Evolutionary conservation across 2,888 invertebrate species (phyloP).

Genomic region (Hydropsyche betteni): DNA sequence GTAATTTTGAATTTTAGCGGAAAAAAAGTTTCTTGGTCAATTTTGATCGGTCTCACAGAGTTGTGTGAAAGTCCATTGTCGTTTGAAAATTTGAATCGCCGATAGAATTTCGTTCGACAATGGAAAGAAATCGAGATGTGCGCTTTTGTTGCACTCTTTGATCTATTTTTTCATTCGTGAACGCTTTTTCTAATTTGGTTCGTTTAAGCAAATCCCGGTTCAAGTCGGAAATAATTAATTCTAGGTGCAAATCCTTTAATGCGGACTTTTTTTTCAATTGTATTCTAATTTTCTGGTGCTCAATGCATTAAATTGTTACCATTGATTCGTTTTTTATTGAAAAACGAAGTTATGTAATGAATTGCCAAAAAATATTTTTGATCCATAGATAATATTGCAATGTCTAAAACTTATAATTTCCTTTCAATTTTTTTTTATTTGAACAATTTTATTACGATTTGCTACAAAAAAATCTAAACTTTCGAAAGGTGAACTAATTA

Average conservation of each 20-base stretch:
- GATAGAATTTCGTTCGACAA: not conserved
- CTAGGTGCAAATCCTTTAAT: too few species aligned
- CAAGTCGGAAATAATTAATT: not conserved
- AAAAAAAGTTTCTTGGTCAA: constrained; percentile 14
- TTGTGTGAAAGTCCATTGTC: constrained; percentile 28
- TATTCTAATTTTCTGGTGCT: constrained; percentile 8
- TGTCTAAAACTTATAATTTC: too few species aligned
- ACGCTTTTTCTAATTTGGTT: not conserved
- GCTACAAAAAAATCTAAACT: too few species aligned
- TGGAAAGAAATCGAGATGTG: not conserved
- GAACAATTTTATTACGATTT: too few species aligned
- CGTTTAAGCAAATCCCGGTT: not conserved
- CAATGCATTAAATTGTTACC: not conserved
- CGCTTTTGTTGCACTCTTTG: not conserved
- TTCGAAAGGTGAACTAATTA: too few species aligned
- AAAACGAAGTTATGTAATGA: too few species aligned
- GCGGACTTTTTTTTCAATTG: not conserved
- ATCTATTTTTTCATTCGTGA: not conserved
- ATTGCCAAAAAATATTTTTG: too few species aligned
- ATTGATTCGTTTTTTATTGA: too few species aligned
- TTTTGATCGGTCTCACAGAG: constrained; percentile 12
- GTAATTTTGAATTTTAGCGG: too few species aligned
- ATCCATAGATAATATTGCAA: too few species aligned
- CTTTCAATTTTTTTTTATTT: too few species aligned
- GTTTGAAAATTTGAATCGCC: not conserved